Evolutionary conservation across 2,888 invertebrate genomes (phyloP), one percentile per base, ranked within the genome.

Genomic region (Pharmacophagus antenor): DNA sequence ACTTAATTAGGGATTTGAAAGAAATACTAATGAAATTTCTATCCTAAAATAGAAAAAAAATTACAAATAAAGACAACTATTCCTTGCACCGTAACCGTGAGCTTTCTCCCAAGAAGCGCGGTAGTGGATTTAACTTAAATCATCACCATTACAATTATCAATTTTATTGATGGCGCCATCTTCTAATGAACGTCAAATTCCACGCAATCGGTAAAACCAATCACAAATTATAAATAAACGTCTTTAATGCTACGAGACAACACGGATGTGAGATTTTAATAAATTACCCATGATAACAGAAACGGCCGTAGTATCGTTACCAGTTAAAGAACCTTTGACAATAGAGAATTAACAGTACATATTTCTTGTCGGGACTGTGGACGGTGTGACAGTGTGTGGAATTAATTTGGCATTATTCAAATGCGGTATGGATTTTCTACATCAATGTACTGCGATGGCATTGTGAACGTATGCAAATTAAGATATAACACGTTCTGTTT

Each of bases 401-500:
- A 61, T 56, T 56, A 61, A 61, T 61, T 56, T 52, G 56, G 51
- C 61, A 61, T 56, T 56, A 61, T 47, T 56, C 56, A 61, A 61
- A 52, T 47, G 44, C 18, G 20, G 48, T 49, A 54, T 53, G 25
- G 54, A 42, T 54, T 53, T n/a, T 58, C 21, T 41, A 59, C 53
- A 42, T 59, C 18, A 25, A 55, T 54, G 41, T 49, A 37, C 18
- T 1, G 12, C 5, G 31, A 47, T 48, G 25, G 21, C 20, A 52
- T 56, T 51, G 56, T 52, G 46, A 48, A 48, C 56, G 42, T 56
- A 69, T 61, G 61, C 64, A 66, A 68, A 69, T 67, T 54, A 67
- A 64, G 65, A 65, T 51, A 64, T 66, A 56, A 56, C 42, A 21
- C 56, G n/a, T 47, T 20, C 52, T 37, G 49, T 15, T 41, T 51